A percentile compares a stretch with the other conserved stretches of the same genome.
Evolutionary conservation across 2,797 vertebrate species (phyloP).

Genomic region (Notamacropus eugenii): DNA sequence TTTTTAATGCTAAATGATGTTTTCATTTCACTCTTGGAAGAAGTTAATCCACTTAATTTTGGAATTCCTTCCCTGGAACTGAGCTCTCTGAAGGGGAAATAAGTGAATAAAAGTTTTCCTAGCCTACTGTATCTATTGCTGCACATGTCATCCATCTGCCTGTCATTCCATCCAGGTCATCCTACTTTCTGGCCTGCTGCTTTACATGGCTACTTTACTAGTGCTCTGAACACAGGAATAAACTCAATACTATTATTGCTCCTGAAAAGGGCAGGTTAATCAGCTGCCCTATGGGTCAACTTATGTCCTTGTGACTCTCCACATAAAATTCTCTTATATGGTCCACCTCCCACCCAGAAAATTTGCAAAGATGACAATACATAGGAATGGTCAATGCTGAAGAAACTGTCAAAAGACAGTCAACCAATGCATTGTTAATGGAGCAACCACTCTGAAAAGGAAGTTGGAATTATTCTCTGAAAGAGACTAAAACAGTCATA

Average conservation of each 20-base stretch:
- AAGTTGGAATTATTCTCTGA: not conserved
- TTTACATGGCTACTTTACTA: not conserved
- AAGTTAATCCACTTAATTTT: not conserved
- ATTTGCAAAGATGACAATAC: not conserved
- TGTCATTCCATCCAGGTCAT: not conserved
- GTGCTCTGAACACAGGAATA: not conserved
- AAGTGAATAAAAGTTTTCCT: not conserved
- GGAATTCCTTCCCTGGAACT: not conserved
- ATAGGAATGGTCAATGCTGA: not conserved
- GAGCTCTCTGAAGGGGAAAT: not conserved
- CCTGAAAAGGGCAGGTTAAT: not conserved
- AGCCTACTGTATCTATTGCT: not conserved
- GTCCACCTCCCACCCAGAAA: not conserved
- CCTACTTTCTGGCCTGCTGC: not conserved
- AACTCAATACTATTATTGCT: not conserved
- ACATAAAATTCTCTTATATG: not conserved
- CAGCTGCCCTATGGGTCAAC: not conserved
- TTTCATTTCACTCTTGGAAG: not conserved
- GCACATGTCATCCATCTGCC: not conserved
- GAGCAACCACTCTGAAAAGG: not conserved
- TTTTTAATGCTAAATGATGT: not conserved
- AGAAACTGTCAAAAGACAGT: not conserved
- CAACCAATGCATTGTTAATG: not conserved
- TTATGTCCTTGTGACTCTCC: not conserved
- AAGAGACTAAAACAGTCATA: not conserved